Percentiles rank a stretch among this genome's conserved stretches.
phyloP scores from a whole-genome alignment of 2,888 invertebrate genomes.

The Aporophyla lueneburgensis region DNA sequence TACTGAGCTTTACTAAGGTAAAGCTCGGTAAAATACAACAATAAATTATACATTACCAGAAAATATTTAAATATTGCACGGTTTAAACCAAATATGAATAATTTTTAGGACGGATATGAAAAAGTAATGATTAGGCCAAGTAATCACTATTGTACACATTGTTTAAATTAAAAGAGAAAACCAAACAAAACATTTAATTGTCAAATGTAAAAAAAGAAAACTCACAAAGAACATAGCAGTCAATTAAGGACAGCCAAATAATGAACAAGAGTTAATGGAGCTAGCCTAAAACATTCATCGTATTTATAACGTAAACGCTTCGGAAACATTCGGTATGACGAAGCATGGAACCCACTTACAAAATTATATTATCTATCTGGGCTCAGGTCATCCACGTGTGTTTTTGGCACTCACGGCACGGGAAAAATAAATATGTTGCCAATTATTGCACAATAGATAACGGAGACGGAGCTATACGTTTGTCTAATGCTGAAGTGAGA shows the following conservation, averaged over 20 bases:
- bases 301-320: conserved; percentile 53
- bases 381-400: conserved; percentile 84
- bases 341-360: conserved; percentile 50
- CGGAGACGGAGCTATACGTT: conserved; percentile 71
- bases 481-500: conserved; percentile 70
- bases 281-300: conserved; percentile 30
- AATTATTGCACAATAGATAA: conserved; percentile 86
- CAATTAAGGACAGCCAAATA: conserved; percentile 22
- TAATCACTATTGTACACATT: not conserved
- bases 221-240: not conserved
- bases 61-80: not conserved
- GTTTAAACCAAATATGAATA: not conserved
- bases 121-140: not conserved
- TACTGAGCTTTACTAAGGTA: not conserved
- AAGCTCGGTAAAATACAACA: not conserved
- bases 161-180: conserved; percentile 4
- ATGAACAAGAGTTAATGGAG: conserved; percentile 29
- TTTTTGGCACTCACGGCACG: conserved; percentile 82
- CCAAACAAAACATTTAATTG: not conserved
- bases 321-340: conserved; percentile 35
- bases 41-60: not conserved
- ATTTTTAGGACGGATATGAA: not conserved
- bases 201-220: conserved; percentile 1
- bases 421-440: conserved; percentile 83
- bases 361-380: conserved; percentile 68